Evolutionary conservation across 2,888 invertebrate genomes (phyloP), one percentile per base, ranked within the genome.

Genomic region (Nemurella pictetii): DNA sequence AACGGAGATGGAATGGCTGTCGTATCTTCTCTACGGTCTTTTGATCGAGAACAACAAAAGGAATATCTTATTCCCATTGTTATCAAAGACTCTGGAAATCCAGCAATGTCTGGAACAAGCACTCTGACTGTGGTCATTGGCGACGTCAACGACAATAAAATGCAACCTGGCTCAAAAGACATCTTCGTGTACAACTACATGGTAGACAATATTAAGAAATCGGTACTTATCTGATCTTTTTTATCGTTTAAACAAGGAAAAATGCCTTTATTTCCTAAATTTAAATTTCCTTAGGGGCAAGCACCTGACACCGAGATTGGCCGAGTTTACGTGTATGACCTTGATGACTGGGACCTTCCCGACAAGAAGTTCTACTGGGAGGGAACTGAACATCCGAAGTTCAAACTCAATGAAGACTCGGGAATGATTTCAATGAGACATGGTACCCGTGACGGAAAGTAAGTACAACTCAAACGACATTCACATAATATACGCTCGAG

Each of bases 311-410:
- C 97, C 0, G 96, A 96, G 90, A 96, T 99, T 87, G 99, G 99
- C 55, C 93, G 97, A 86, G 99, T 99, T 7, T 99, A 98, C 90
- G 99, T 99, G 0, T 97, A 97, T 89, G 99, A 99, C 91, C 92
- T 97, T 87, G 99, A 99, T 90, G 99, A 99, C 90, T 99, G 99
- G 99, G 99, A 99, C 91, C 91, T 98, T 87, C 97, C 96, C 0
- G 99, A 99, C 90, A 99, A 99, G 91, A 97, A 96, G 89, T 99
- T 98, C 92, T 97, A 96, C 89, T 98, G 98, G 97, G 97, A 97
- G 89, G 94, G 94, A 80, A 92, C 94, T 84, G 96, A 96, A 89
- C 97, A 97, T 92, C 95, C 96, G 0, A 94, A 95, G 88, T 98
- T 98, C 90, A 96, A 95, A 86, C 91, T 99, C 32, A 96, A 98